Evolutionary conservation across 92 coral and sea anemone species (phyloP), one percentile per base, ranked within the genome.

Genomic region (Metridium senile): DNA sequence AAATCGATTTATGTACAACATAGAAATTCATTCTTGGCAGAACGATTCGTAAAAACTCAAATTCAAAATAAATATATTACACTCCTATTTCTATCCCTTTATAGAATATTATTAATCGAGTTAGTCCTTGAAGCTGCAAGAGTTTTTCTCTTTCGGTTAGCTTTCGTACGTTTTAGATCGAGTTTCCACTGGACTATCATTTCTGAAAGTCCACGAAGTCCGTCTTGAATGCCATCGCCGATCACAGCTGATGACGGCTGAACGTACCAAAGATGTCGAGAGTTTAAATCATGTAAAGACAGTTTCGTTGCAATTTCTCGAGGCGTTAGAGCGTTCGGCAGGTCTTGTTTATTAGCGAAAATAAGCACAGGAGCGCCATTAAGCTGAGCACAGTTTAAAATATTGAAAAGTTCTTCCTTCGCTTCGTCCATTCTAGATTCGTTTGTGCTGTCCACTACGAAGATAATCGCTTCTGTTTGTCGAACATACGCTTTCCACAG

Each of bases 401-500:
- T 87, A 88, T 92, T 92, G 78, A 89, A 92, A 11, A 96, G 91
- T 62, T 96, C 99, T 25, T 92, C 93, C 27, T 92, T 87, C 19
- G 99, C 99, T 81, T 96, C 99, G 10, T 96, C 99, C 17, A 96
- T 82, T 56, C 96, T 84, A 13, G 87, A 79, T 59, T 87, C 93
- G 78, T 91, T 89, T 54, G 92, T 83, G 71, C 99, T 92, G 84
- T 96, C 99, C 57, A 96, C 99, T 13, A 96, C 99, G 51, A 87
- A 96, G 57, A 96, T 91, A 0, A 96, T 79, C 9, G 93, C 99
- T 47, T 96, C 97, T 11, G 97, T 85, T 28, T 88, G 88, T 22
- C 99, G 88, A 26, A 82, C 99, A 56, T 92, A 93, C 11, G 99
- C 97, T 67, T 87, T 92, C 99, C 99, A 96, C 45, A 96, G 84